Base-by-base conservation (phyloP, 2,113 vertebrate species). In the Barbus barbus region DNA sequence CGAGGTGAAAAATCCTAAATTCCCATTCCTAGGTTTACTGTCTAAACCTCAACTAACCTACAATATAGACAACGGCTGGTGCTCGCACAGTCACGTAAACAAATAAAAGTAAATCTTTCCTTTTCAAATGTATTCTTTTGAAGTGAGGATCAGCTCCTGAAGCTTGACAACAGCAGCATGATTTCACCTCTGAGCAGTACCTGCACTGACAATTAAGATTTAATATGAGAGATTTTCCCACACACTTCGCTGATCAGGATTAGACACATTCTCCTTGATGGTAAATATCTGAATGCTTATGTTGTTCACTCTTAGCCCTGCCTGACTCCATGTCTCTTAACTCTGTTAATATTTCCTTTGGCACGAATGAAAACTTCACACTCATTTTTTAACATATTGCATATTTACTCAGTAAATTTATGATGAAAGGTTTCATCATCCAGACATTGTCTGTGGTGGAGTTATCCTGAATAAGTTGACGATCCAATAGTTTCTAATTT, bases 41-140 rank as follows among this genome's bases (percentile, higher is more conserved):
- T 48, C 72, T 48, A 74, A 74, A 74, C 72, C 44, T 74, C 72
- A 74, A 28, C 41, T 74, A 16, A 75, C 16, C 7, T 14, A 20
- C 44, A 20, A 1, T 51, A 41, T 41, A 71, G 31, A 71, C n/a
- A 71, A n/a, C 9, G 44, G 26, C 12, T 18, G 41, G 71, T 73
- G n/a, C 41, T 26, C 6, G 7, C 24, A 51, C 44, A 51, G 1
- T 36, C 73, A 11, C 3, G 2, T 20, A 28, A 75, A 11, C 44
- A 75, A 75, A 75, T 48, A 75, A 20, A 46, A 48, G 44, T 75
- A 48, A 75, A 51, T 51, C 3, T 75, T 75, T 75, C n/a, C 38
- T 24, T 13, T 74, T 74, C 72, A 74, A 48, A 48, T 48, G 4
- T 44, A 26, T 74, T 74, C 24, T 46, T 75, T 75, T 75, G 44